A percentile compares a stretch with the other conserved stretches of the same genome.
Evolutionary conservation across 37 sponge, comb jelly and placozoan genomes (phyloP).

Genomic region (Hexactinellida sp.): DNA sequence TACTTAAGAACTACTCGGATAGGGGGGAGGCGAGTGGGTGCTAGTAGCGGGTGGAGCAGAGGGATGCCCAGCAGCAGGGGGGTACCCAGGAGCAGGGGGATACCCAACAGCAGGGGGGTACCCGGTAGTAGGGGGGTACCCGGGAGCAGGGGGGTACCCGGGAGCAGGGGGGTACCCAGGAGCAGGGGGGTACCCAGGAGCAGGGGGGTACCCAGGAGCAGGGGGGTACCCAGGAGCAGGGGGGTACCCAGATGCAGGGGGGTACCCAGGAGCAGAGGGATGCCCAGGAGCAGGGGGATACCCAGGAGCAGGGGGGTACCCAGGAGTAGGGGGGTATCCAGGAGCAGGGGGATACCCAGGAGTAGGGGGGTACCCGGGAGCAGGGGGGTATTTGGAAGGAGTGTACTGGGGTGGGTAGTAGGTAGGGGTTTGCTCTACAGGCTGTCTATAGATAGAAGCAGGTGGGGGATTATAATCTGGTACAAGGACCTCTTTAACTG

Average conservation of each 20-base stretch:
- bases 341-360: neutral
- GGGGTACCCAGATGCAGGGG: neutral
- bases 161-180: neutral
- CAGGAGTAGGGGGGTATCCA: conserved; percentile 18
- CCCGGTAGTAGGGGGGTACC: neutral
- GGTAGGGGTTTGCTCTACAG: conserved; percentile 10
- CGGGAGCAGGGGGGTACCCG: neutral
- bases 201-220: neutral
- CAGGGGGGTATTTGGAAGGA: neutral
- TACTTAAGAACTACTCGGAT: too few relatives aligned
- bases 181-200: neutral
- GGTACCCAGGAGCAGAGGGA: neutral
- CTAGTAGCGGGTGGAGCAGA: too few relatives aligned
- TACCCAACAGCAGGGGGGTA: neutral
- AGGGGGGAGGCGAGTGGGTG: too few relatives aligned
- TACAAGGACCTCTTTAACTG: neutral
- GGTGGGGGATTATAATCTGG: conserved; percentile 18
- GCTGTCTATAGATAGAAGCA: neutral
- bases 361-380: neutral
- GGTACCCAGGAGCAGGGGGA: neutral
- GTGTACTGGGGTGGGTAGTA: conserved; percentile 20
- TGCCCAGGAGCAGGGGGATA: neutral
- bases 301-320: neutral
- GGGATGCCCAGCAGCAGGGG: too few relatives aligned
- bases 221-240: neutral